These are phyloP conservation scores for Drosophila sordidapex DNA, from an alignment of 2,888 invertebrate genomes.

Conservation along the genomic window DNA sequence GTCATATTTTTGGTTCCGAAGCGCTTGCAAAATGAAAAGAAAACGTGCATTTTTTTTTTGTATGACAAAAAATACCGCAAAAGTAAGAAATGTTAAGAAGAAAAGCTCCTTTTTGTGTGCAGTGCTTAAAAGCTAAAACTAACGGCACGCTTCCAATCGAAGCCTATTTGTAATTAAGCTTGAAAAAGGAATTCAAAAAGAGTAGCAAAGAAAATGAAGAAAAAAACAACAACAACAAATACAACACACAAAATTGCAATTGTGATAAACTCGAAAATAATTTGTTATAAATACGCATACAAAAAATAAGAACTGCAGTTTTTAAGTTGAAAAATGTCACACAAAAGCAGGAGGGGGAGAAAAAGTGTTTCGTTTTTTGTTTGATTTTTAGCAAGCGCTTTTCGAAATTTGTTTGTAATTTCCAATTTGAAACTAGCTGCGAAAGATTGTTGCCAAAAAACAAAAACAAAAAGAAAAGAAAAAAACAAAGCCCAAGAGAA, in stretches of 20 bases:
- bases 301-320: slow-evolving; percentile 14
- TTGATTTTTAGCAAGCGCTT: slow-evolving; percentile 7
- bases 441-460: slow-evolving; percentile 55
- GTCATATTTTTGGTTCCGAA: slow-evolving; percentile 21
- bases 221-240: slow-evolving; percentile 9
- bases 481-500: slow-evolving; percentile 30
- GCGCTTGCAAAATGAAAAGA: slow-evolving; percentile 23
- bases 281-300: slow-evolving; percentile 21
- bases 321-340: slow-evolving; percentile 21
- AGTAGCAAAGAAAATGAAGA: not conserved
- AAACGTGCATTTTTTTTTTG: slow-evolving; percentile 14
- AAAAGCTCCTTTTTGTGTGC: slow-evolving; percentile 19
- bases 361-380: slow-evolving; percentile 28
- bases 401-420: slow-evolving; percentile 29
- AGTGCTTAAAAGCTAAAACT: slow-evolving; percentile 24
- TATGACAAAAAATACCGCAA: slow-evolving; percentile 41
- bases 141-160: slow-evolving; percentile 9
- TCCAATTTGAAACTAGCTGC: slow-evolving; percentile 53
- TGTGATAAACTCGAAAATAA: slow-evolving; percentile 52
- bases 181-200: not conserved
- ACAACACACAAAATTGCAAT: slow-evolving; percentile 37
- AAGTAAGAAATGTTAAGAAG: not conserved
- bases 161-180: slow-evolving; percentile 1
- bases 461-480: not conserved
- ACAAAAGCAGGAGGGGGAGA: slow-evolving; percentile 1